These are phyloP conservation scores for Linyphia triangularis DNA, from an alignment of 2,888 invertebrate genomes.

Conservation along the genomic window DNA sequence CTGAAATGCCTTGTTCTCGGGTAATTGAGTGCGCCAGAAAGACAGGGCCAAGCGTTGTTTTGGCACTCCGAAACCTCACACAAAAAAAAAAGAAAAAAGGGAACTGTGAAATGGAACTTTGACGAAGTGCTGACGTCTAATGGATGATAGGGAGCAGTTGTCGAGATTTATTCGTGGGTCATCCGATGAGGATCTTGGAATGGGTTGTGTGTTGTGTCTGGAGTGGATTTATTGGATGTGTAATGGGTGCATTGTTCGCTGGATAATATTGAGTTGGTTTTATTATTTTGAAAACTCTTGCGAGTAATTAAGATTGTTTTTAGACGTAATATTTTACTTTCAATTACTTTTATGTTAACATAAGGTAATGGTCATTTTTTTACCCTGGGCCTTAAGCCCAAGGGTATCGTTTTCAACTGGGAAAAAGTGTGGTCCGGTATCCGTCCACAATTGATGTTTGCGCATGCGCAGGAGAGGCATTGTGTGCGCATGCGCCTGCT, in stretches of 20 bases:
- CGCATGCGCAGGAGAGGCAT: too few relatives aligned
- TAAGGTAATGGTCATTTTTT: too few relatives aligned
- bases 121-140: constrained; percentile 33
- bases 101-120: neutral
- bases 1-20: neutral
- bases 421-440: too few relatives aligned
- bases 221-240: neutral
- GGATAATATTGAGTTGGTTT: neutral
- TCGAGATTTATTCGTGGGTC: neutral
- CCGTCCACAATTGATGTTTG: too few relatives aligned
- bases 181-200: neutral
- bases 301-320: too few relatives aligned
- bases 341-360: too few relatives aligned
- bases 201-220: neutral
- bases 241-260: constrained; percentile 10
- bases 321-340: too few relatives aligned
- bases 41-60: constrained; percentile 19
- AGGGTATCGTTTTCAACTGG: too few relatives aligned
- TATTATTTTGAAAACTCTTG: neutral
- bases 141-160: neutral
- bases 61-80: neutral
- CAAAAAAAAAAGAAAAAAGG: neutral
- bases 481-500: too few relatives aligned
- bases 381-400: too few relatives aligned
- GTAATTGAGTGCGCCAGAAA: constrained; percentile 43